Percentiles rank a stretch among this genome's conserved stretches.
Evolutionary conservation across 2,113 vertebrate species (phyloP).

Genomic region (Melanerpes aurifrons): DNA sequence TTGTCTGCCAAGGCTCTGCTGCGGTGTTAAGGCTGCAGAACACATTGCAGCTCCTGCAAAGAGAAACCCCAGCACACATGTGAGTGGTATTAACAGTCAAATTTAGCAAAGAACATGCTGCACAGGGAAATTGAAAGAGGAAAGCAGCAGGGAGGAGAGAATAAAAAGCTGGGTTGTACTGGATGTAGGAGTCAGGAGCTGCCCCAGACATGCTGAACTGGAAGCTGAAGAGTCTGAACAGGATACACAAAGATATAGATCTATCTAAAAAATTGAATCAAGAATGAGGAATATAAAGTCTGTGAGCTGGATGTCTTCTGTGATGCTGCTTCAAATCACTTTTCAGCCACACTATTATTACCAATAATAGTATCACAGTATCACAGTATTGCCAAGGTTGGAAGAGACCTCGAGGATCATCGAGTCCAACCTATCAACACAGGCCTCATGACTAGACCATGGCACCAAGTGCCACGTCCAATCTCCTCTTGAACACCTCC

Average conservation of each 20-base stretch:
- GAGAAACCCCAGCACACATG: fast-evolving
- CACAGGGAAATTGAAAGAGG: neutral
- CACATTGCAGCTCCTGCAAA: neutral
- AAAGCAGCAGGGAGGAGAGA: neutral
- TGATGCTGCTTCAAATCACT: neutral
- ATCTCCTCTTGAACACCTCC: too few species aligned
- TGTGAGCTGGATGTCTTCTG: neutral
- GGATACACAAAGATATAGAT: neutral
- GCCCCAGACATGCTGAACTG: neutral
- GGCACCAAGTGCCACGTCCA: too few species aligned
- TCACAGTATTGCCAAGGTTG: too few species aligned
- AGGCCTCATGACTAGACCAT: too few species aligned
- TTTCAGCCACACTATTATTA: neutral
- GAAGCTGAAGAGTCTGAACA: neutral
- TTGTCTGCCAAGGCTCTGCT: neutral
- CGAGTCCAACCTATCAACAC: too few species aligned
- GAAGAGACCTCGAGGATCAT: too few species aligned
- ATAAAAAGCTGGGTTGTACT: neutral
- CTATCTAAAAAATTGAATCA: neutral
- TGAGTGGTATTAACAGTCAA: neutral
- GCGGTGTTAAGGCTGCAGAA: neutral
- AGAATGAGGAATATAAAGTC: neutral
- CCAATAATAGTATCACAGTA: neutral
- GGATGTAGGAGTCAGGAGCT: neutral
- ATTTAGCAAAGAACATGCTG: neutral